A percentile compares a stretch with the other conserved stretches of the same genome.
These are phyloP conservation scores for Mesocentrotus franciscanus DNA, from an alignment of 53 echinoderm and acorn worm genomes.

Conservation along the genomic window DNA sequence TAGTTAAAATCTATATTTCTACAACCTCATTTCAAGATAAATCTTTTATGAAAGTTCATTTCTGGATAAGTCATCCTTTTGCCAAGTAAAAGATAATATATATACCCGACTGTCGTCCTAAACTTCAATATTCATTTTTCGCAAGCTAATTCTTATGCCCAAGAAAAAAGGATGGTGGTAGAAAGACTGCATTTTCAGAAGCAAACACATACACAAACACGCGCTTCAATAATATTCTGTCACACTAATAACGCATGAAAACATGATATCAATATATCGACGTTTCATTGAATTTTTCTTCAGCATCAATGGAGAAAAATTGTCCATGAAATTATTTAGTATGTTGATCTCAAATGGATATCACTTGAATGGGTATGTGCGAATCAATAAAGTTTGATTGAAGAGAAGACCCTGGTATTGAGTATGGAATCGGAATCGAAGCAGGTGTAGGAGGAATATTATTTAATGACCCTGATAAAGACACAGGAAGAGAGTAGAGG, in stretches of 20 bases:
- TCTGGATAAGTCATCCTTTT: too few species aligned
- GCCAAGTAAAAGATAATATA: too few species aligned
- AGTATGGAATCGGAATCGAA: not conserved
- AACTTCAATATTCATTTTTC: not conserved
- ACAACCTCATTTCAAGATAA: too few species aligned
- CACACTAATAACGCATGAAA: not conserved
- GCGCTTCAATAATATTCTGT: not conserved
- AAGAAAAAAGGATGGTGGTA: not conserved
- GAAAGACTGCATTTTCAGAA: not conserved
- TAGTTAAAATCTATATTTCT: not conserved
- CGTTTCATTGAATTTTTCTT: not conserved
- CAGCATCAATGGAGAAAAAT: not conserved
- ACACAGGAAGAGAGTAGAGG: not conserved
- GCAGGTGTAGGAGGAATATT: not conserved
- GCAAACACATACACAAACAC: not conserved
- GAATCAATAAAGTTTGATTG: not conserved
- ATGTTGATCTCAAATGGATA: not conserved
- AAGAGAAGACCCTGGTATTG: not conserved
- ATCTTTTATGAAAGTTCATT: too few species aligned
- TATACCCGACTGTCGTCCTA: too few species aligned
- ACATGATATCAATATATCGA: not conserved
- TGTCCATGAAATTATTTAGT: not conserved
- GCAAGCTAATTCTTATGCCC: not conserved
- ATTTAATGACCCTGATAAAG: not conserved
- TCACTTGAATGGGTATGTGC: not conserved